These are phyloP conservation scores for Hippocampus barbouri DNA, from an alignment of 2,113 vertebrate genomes.

Conservation along the genomic window DNA sequence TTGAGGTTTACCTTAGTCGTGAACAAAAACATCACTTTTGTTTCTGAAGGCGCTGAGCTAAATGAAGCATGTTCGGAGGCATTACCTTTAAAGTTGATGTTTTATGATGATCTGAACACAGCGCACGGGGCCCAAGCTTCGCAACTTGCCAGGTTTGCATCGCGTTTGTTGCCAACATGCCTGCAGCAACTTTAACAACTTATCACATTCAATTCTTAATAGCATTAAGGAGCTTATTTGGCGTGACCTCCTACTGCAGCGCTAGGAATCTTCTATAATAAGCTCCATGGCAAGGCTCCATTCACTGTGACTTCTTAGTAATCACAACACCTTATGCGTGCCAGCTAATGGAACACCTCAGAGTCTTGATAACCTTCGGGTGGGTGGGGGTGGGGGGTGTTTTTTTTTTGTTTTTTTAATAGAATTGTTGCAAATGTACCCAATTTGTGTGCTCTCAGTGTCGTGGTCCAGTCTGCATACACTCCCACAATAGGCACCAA, in stretches of 20 bases:
- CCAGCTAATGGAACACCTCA: constrained; percentile 35
- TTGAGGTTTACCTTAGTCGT: not conserved
- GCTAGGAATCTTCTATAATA: constrained; percentile 22
- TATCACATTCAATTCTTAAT: constrained; percentile 11
- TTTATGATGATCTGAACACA: not conserved
- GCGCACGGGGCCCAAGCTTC: not conserved
- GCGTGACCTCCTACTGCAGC: constrained; percentile 21
- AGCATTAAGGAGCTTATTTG: constrained; percentile 13
- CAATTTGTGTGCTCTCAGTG: not conserved
- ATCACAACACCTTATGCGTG: constrained; percentile 26
- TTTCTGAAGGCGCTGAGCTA: not conserved
- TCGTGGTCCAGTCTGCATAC: constrained; percentile 1
- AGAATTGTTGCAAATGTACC: constrained; percentile 11
- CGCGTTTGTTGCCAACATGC: constrained; percentile 8
- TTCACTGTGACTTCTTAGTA: constrained; percentile 35
- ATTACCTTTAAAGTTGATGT: not conserved
- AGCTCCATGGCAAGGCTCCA: constrained; percentile 37
- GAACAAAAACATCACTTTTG: not conserved
- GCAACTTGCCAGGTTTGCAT: not conserved
- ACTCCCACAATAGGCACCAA: not conserved
- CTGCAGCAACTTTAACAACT: not conserved
- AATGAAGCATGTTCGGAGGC: not conserved
- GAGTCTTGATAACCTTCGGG: constrained; percentile 24
- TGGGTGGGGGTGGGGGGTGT: not conserved
- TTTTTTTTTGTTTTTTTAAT: constrained; percentile 8